Conservation (phyloP, 1,140 invertebrate genomes). For the Neodiprion virginianus region DNA sequence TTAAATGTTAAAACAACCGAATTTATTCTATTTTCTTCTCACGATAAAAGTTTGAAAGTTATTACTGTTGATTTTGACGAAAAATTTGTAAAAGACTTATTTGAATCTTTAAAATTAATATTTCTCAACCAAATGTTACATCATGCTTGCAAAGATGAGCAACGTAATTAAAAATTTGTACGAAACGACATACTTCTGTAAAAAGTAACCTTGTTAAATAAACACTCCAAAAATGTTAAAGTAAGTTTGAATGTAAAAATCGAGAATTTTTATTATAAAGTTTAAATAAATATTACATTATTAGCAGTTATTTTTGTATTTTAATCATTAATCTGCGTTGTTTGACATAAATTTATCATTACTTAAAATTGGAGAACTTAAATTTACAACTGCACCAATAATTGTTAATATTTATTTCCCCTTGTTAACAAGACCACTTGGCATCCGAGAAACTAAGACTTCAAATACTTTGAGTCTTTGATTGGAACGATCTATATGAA, state of each 20-base stretch:
- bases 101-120: too few species aligned
- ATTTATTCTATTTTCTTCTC: constrained; percentile 13
- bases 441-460: constrained; percentile 10
- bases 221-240: neutral
- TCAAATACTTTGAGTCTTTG: constrained; percentile 19
- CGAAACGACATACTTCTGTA: too few species aligned
- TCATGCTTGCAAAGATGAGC: too few species aligned
- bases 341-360: too few species aligned
- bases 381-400: constrained; percentile 17
- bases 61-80: neutral
- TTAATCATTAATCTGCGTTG: too few species aligned
- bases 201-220: too few species aligned
- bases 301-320: too few species aligned
- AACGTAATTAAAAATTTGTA: too few species aligned
- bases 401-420: constrained; percentile 19
- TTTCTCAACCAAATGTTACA: too few species aligned
- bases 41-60: neutral
- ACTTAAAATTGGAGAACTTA: constrained; percentile 18
- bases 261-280: too few species aligned
- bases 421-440: constrained; percentile 5
- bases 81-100: constrained; percentile 6
- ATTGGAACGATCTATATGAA: constrained; percentile 6
- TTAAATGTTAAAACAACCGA: constrained; percentile 13
- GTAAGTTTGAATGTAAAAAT: too few species aligned
- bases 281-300: too few species aligned